Base-by-base conservation (phyloP, 2,113 vertebrate species). In the Etheostoma cragini region DNA sequence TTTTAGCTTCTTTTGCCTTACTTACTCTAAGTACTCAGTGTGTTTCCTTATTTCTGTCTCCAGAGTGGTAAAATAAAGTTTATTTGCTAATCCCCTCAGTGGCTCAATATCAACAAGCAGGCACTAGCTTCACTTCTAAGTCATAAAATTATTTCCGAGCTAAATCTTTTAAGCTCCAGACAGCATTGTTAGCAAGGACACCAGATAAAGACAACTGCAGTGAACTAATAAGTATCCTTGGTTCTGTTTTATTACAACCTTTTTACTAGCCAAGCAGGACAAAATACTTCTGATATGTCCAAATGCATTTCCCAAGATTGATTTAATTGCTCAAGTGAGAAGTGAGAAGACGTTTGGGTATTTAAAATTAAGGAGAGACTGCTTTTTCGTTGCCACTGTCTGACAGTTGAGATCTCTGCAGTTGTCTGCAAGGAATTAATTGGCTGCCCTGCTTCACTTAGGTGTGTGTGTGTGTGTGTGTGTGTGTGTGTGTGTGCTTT, bases 391-490 rank as follows among this genome's bases (percentile, higher is more conserved):
- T 75, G 24, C 42, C 11, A 5, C 74, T 38, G 61, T 84, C 56
- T 73, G 72, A 68, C 30, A 63, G 26, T 5, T 57, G 15, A 7
- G 47, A 66, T 88, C 72, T 67, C 78, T 49, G 38, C 49, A 74
- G 73, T 73, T 58, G 72, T 68, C 71, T 71, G 54, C 70, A 56
- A 87, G 85, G 81, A 87, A 72, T 87, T 87, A 86, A 90, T 87
- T 92, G 86, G 90, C 80, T 74, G 57, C 54, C 57, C 33, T 61
- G 47, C 45, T 79, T 78, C 75, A 81, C 87, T 67, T 64, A 62
- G 47, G 58, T 70, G 52, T 50, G 68, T 16, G 53, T 66, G 21
- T 15, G 21, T 30, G 56, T 56, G n/a, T 24, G 53, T 56, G 65
- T 62, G 58, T 58, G 33, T 80, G 58, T 71, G 24, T 38, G n/a